Base-by-base conservation (phyloP, 2,113 vertebrate genomes). In the Cercopithecus mona region DNA sequence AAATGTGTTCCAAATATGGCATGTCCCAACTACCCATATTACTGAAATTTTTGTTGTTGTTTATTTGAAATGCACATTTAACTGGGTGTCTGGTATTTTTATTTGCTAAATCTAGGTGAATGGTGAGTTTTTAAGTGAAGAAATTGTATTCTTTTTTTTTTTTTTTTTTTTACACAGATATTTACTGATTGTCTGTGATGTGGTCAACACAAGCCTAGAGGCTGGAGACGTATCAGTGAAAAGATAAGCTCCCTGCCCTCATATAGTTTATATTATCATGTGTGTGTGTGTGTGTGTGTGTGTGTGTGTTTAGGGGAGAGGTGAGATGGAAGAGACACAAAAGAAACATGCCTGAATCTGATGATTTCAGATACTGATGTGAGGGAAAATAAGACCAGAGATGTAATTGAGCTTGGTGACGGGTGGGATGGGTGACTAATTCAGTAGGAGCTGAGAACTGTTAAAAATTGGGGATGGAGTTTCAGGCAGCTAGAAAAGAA, bases 121-220 rank as follows among this genome's bases (percentile, higher is more conserved):
- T 52, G 55, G 43, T 81, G 84, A 83, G 57, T 82, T 96, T 92
- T 93, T 93, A 61, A 88, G 64, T 45, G 35, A 45, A 91, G 13
- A 93, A 66, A 57, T 78, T 83, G 38, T 35, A n/a, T 83, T 93
- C 20, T 8, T 89, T 94, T 91, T 70, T 50, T 40, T 38, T 94
- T 91, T 70, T 50, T 52, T 50, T 50, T 50, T 55, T 73, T 48
- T 6, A n/a, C 25, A 72, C 25, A 89, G 86, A 43, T 40, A 70
- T 50, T 85, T 86, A 70, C 23, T 70, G 73, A 72, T 59, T 22
- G 12, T 45, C 68, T 75, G 0, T 83, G 43, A 59, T 6, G 45
- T 48, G 76, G 27, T 48, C 79, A 75, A 43, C 57, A 82, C 27
- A 87, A 78, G 13, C 43, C 52, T 30, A 25, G 16, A 38, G 14